Conservation (phyloP, 2,113 vertebrate species). For the Isichthys henryi region DNA sequence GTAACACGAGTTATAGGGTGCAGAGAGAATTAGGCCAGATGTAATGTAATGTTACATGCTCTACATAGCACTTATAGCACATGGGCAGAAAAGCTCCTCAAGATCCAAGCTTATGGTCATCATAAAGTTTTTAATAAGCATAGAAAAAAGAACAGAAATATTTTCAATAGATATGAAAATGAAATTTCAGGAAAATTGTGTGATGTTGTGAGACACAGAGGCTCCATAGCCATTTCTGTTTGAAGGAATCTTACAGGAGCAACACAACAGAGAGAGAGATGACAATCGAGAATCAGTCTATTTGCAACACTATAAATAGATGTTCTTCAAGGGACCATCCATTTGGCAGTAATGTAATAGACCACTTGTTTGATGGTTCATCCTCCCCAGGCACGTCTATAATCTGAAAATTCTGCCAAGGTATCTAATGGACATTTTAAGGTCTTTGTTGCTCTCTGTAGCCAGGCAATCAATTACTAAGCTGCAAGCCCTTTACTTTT, state of each 20-base stretch:
- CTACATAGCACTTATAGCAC: not conserved
- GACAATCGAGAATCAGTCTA: not conserved
- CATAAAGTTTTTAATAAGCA: not conserved
- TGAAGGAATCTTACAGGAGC: not conserved
- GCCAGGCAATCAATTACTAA: constrained; percentile 21
- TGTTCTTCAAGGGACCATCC: not conserved
- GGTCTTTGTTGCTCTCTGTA: constrained; percentile 38
- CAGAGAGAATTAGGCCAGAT: not conserved
- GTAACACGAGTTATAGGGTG: not conserved
- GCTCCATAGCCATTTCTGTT: not conserved
- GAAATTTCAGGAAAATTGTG: not conserved
- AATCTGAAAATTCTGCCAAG: constrained; percentile 1
- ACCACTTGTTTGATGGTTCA: not conserved
- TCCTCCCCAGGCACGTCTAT: not conserved
- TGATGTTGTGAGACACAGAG: not conserved
- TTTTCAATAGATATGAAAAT: not conserved
- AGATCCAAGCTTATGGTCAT: not conserved
- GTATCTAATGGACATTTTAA: constrained; percentile 24
- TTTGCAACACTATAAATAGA: not conserved
- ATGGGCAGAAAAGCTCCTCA: not conserved
- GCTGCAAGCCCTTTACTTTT: constrained; percentile 28
- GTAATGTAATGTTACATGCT: not conserved
- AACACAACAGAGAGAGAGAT: not conserved
- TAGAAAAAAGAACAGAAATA: not conserved
- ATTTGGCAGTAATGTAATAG: not conserved